Base-by-base conservation (phyloP, 2,797 vertebrate genomes). In the Siniperca scherzeri region DNA sequence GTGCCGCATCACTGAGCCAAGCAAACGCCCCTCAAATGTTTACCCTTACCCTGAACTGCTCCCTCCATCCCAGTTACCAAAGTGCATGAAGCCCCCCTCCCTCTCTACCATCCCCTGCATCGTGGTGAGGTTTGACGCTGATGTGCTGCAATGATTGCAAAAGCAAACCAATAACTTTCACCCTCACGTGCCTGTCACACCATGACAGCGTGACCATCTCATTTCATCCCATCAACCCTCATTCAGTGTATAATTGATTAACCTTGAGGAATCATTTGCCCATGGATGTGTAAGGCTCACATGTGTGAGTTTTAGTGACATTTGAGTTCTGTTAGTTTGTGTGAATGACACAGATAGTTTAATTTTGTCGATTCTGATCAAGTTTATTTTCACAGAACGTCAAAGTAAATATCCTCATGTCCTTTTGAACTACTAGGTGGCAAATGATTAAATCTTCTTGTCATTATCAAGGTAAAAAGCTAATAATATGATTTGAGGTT, bases 71-170 rank as follows among this genome's bases (percentile, higher is more conserved):
- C 59, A 83, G 86, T 87, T 84, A 65, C 74, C 76, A 68, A 82
- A 88, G 79, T 95, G 96, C 96, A 96, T 96, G 96, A 93, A 82
- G 85, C 83, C 85, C 82, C 72, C 55, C 59, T 60, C 71, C 57
- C 27, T 44, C 66, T 10, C 68, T 71, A n/a, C 55, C 85, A 74
- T 83, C 84, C 81, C 82, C 79, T 89, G 91, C 93, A 93, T 94
- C 57, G 73, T 93, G 93, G 87, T 92, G 87, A 77, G 85, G 79
- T 91, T 88, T 92, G 90, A 91, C 17, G 82, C 87, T 93, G 93
- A 94, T 93, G 91, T 87, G 92, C 94, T 94, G 93, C 93, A 94
- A 90, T 92, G 94, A 95, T 94, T 93, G 95, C 93, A 95, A 95
- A 95, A 95, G 92, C 87, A 93, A 94, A 91, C 77, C 84, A 83